Conservation (phyloP, 2,113 vertebrate genomes). For the Campylomormyrus numenius region DNA sequence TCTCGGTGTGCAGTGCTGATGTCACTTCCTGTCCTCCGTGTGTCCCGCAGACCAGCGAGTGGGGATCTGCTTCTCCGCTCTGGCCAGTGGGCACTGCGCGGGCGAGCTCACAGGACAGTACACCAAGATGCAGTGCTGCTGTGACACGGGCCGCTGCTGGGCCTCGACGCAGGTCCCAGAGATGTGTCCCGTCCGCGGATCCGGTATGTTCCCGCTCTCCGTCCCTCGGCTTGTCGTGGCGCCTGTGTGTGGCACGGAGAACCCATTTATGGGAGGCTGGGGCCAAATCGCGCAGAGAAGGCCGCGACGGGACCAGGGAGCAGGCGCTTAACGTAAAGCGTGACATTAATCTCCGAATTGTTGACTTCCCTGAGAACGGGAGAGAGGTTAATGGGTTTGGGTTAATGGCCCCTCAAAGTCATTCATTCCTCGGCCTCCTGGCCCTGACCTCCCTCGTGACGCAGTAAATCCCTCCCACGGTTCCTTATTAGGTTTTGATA, state of each 20-base stretch:
- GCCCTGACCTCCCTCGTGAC: not conserved
- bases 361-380: not conserved
- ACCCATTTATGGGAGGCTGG: not conserved
- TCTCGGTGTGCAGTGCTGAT: not conserved
- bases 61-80: slow-evolving; percentile 81
- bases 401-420: not conserved
- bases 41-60: slow-evolving; percentile 75
- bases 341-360: not conserved
- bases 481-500: not conserved
- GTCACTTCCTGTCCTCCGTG: not conserved
- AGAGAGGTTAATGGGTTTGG: not conserved
- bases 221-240: not conserved
- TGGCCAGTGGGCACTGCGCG: slow-evolving; percentile 83
- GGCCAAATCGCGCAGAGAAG: not conserved
- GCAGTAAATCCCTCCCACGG: not conserved
- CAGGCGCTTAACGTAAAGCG: not conserved
- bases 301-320: not conserved
- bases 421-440: not conserved
- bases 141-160: slow-evolving; percentile 91
- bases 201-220: slow-evolving; percentile 64
- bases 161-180: slow-evolving; percentile 77
- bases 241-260: not conserved
- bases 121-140: slow-evolving; percentile 91
- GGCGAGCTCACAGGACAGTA: slow-evolving; percentile 77
- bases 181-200: slow-evolving; percentile 87